A percentile compares a stretch with the other conserved stretches of the same genome.
These are phyloP conservation scores for Diarsia mendica DNA, from an alignment of 2,888 invertebrate species.

Conservation along the genomic window DNA sequence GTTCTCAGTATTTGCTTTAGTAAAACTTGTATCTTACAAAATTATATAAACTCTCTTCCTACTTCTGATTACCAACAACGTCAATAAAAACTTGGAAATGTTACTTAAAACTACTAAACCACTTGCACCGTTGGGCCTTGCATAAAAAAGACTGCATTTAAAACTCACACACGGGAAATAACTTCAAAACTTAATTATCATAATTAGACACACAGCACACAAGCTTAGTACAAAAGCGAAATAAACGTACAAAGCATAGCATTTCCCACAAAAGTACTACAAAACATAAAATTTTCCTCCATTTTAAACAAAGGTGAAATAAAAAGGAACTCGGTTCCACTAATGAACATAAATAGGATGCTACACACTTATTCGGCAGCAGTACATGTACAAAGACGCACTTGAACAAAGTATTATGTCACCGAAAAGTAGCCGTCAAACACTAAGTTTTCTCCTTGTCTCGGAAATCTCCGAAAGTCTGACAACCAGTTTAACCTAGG, in stretches of 20 bases:
- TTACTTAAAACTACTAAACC: not conserved
- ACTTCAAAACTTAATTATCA: constrained; percentile 24
- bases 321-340: not conserved
- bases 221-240: not conserved
- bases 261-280: not conserved
- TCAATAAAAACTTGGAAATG: not conserved
- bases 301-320: constrained; percentile 2
- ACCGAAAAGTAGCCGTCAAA: too few species aligned
- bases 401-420: too few species aligned
- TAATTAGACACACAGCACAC: not conserved
- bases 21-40: not conserved
- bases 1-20: not conserved
- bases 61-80: not conserved
- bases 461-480: too few species aligned
- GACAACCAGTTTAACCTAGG: too few species aligned
- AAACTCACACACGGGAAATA: constrained; percentile 3
- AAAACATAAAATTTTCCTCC: not conserved
- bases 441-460: too few species aligned
- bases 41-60: not conserved
- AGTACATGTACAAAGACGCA: too few species aligned
- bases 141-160: not conserved
- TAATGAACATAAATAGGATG: too few species aligned
- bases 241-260: not conserved
- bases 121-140: not conserved
- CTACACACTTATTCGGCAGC: too few species aligned